Percentiles rank a stretch among this genome's conserved stretches.
These are phyloP conservation scores for Pangasius krempfi DNA, from an alignment of 2,797 vertebrate species.

Conservation along the genomic window DNA sequence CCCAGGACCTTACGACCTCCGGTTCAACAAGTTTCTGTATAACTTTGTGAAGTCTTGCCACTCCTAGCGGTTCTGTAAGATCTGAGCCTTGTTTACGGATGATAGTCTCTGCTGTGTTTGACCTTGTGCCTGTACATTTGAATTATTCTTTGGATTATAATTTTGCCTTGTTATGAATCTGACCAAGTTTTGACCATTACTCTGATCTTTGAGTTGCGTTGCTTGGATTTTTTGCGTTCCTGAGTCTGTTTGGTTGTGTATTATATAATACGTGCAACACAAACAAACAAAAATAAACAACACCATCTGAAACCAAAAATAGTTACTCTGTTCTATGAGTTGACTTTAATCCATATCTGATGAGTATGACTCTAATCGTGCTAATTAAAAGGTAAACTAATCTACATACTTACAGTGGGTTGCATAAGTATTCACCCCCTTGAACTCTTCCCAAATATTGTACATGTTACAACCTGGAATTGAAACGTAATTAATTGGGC, in stretches of 20 bases:
- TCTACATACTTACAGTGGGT: background rate
- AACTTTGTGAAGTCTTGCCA: background rate
- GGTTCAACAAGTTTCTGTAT: background rate
- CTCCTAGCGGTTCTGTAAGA: background rate
- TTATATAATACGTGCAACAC: background rate
- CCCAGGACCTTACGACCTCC: background rate
- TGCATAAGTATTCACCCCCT: background rate
- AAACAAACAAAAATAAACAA: background rate
- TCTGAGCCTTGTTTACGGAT: background rate
- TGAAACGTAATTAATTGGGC: background rate
- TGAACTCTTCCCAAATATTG: background rate
- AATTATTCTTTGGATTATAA: background rate
- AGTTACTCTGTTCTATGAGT: background rate
- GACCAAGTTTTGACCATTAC: background rate
- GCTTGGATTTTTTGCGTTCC: background rate
- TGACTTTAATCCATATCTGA: too few species aligned
- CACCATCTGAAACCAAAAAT: background rate
- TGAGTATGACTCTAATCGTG: background rate
- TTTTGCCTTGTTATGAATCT: background rate
- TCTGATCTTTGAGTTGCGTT: background rate
- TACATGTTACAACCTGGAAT: background rate
- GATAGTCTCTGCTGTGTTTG: background rate
- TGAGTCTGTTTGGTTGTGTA: background rate
- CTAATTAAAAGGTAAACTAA: background rate
- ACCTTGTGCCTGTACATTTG: background rate